phyloP scores from a whole-genome alignment of 2,113 vertebrate species.

The Chelonoidis abingdonii region DNA sequence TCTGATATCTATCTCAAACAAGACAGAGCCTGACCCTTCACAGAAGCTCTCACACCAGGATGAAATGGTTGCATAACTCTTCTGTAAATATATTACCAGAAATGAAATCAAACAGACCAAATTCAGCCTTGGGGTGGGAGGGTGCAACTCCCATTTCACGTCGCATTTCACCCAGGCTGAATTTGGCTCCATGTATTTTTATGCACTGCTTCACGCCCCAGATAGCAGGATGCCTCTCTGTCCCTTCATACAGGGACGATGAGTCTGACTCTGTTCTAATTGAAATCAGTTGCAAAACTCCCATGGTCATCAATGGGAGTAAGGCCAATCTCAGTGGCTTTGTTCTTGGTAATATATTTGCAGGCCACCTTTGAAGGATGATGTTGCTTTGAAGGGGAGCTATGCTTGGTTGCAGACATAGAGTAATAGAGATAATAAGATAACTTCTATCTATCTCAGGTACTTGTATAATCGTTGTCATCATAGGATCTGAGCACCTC shows the following conservation, averaged over 20 bases:
- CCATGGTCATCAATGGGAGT: neutral
- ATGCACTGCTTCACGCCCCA: slow-evolving; percentile 14
- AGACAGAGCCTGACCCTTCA: slow-evolving; percentile 65
- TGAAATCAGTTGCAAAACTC: neutral
- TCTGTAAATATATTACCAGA: slow-evolving; percentile 55
- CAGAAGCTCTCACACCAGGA: neutral
- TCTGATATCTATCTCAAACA: slow-evolving; percentile 63
- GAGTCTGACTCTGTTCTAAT: neutral
- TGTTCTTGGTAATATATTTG: neutral
- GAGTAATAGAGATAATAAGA: neutral
- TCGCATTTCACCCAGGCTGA: neutral
- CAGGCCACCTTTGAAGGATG: neutral
- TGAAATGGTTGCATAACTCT: slow-evolving; percentile 55
- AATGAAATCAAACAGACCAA: neutral
- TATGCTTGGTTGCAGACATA: neutral
- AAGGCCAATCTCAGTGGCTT: rapidly evolving
- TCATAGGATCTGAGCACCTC: neutral
- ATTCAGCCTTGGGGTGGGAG: neutral
- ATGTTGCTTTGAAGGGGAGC: neutral
- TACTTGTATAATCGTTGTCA: neutral
- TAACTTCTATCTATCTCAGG: neutral
- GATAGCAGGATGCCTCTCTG: slow-evolving; percentile 3
- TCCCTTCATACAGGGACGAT: slow-evolving; percentile 7
- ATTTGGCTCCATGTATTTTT: slow-evolving; percentile 62
- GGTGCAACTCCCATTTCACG: slow-evolving; percentile 35